A percentile compares a stretch with the other conserved stretches of the same genome.
phyloP scores from a whole-genome alignment of 1,140 invertebrate species.

The Dendrolimus punctatus region DNA sequence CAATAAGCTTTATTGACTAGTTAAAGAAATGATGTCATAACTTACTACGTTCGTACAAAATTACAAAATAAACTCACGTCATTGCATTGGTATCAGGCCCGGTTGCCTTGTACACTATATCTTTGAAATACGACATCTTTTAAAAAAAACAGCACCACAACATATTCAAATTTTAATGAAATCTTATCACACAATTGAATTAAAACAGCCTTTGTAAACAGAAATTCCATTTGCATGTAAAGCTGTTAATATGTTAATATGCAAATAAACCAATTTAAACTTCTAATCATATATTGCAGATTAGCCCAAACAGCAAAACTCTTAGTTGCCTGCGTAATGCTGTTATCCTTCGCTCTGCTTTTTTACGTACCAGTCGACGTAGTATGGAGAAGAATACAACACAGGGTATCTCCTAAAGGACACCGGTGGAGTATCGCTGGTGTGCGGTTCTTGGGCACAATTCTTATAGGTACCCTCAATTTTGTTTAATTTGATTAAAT shows the following conservation, averaged over 20 bases:
- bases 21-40: too few relatives aligned
- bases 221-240: too few relatives aligned
- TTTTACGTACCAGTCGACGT: conserved; percentile 91
- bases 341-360: conserved; percentile 92
- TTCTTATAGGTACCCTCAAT: conserved; percentile 44
- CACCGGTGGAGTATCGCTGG: conserved; percentile 77
- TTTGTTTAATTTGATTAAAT: background rate
- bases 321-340: conserved; percentile 88
- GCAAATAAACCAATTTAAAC: background rate
- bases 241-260: background rate
- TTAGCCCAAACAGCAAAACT: conserved; percentile 86
- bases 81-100: too few relatives aligned
- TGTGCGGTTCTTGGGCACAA: conserved; percentile 67
- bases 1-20: too few relatives aligned
- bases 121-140: too few relatives aligned
- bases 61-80: too few relatives aligned
- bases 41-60: too few relatives aligned
- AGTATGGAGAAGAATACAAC: conserved; percentile 75
- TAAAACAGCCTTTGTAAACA: too few relatives aligned
- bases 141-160: too few relatives aligned
- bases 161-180: too few relatives aligned
- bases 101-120: too few relatives aligned
- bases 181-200: too few relatives aligned
- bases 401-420: conserved; percentile 69
- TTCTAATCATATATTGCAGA: conserved; percentile 37